These are phyloP conservation scores for Seriola dumerili DNA, from an alignment of 2,113 vertebrate genomes.

Conservation along the genomic window DNA sequence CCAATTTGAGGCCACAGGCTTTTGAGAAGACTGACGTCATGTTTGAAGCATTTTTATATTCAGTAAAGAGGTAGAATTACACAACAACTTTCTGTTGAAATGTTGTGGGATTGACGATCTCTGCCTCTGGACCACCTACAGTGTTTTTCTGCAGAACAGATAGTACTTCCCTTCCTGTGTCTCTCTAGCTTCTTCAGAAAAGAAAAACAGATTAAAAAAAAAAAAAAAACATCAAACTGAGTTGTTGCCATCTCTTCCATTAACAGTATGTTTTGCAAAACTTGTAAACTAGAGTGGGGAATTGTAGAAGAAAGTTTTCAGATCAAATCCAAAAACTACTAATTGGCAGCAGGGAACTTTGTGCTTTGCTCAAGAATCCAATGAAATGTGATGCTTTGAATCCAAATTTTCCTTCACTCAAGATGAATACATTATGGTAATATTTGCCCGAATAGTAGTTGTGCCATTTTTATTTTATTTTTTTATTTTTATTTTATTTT, in stretches of 20 bases:
- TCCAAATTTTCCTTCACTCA: background rate
- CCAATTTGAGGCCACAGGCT: constrained; percentile 12
- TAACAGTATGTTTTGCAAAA: background rate
- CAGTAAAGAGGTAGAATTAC: constrained; percentile 43
- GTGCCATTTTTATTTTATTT: background rate
- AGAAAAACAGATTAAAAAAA: background rate
- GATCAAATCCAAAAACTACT: background rate
- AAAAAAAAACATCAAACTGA: background rate
- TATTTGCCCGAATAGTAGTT: background rate
- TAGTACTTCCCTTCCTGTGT: background rate
- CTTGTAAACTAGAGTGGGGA: background rate
- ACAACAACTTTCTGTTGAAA: constrained; percentile 37
- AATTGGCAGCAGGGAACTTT: background rate
- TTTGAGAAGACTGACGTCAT: constrained; percentile 42
- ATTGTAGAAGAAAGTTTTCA: background rate
- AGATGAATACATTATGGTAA: background rate
- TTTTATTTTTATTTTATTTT: no score
- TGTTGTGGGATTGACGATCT: constrained; percentile 31
- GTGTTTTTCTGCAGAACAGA: constrained; percentile 32
- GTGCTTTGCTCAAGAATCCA: background rate
- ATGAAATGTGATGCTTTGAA: background rate
- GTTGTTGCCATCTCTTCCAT: background rate
- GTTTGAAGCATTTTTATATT: constrained; percentile 31
- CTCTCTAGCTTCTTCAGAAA: background rate
- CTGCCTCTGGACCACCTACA: constrained; percentile 52